Evolutionary conservation across 2,797 vertebrate genomes (phyloP).

Genomic region (Chaetophractus vellerosus): DNA sequence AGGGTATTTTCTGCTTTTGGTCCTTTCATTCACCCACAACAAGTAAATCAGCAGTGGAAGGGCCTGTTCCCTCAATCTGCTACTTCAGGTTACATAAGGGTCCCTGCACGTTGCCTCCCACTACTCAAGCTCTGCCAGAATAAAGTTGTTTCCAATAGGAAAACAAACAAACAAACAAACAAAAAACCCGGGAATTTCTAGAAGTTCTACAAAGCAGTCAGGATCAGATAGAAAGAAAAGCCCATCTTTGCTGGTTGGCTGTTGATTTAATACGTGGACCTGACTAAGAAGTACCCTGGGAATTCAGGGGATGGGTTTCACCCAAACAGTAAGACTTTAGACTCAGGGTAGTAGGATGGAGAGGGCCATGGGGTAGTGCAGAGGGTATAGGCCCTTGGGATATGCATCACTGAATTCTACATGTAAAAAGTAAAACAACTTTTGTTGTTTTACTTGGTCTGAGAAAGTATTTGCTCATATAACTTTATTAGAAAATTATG

Average conservation of each 20-base stretch:
- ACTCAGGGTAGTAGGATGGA: neutral
- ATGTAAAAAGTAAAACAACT: neutral
- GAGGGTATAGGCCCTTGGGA: neutral
- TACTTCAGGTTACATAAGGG: constrained; percentile 42
- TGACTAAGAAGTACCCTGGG: neutral
- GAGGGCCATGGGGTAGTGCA: neutral
- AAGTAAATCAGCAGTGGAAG: constrained; percentile 52
- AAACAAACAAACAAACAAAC: too few relatives aligned
- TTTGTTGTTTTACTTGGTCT: neutral
- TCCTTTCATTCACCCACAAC: neutral
- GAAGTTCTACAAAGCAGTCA: neutral
- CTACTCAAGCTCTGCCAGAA: constrained; percentile 70
- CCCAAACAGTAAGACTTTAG: neutral
- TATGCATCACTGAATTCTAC: neutral
- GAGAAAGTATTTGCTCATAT: neutral
- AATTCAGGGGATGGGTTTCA: neutral
- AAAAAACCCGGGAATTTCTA: constrained; percentile 73
- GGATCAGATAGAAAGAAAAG: neutral
- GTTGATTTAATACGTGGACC: neutral
- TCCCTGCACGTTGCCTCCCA: constrained; percentile 76
- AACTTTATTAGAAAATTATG: neutral
- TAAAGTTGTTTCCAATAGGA: constrained; percentile 5
- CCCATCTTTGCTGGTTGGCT: neutral
- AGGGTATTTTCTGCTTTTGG: constrained; percentile 26
- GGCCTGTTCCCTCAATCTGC: constrained; percentile 51